Percentiles rank a stretch among this genome's conserved stretches.
phyloP scores from a whole-genome alignment of 2,888 invertebrate genomes.

The Octodonta nipae region DNA sequence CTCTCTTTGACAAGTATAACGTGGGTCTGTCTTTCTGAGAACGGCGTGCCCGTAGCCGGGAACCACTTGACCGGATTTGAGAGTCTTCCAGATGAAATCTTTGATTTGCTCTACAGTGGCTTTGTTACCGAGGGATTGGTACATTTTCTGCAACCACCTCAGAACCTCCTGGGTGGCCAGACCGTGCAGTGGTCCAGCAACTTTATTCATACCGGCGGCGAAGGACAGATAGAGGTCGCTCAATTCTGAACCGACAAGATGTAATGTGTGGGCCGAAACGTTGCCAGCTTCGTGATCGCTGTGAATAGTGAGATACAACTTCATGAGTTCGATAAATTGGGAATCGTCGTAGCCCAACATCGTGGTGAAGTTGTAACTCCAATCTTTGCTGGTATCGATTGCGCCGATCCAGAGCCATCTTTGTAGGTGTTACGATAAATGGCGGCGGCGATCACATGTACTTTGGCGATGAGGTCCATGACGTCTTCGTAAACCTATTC shows the following conservation, averaged over 20 bases:
- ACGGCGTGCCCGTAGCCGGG: slow-evolving; percentile 96
- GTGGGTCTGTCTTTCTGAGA: slow-evolving; percentile 84
- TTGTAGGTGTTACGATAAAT: slow-evolving; percentile 82
- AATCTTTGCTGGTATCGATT: slow-evolving; percentile 80
- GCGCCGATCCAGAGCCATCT: slow-evolving; percentile 79
- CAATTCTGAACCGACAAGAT: slow-evolving; percentile 84
- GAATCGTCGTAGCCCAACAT: slow-evolving; percentile 84
- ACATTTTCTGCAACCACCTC: slow-evolving; percentile 84
- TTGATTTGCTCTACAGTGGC: slow-evolving; percentile 83
- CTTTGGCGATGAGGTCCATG: slow-evolving; percentile 88
- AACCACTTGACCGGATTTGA: slow-evolving; percentile 91
- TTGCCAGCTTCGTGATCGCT: slow-evolving; percentile 95
- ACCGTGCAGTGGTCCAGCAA: slow-evolving; percentile 91
- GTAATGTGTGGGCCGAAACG: slow-evolving; percentile 88
- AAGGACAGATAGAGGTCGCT: slow-evolving; percentile 89
- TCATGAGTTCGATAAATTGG: slow-evolving; percentile 78
- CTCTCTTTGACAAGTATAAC: slow-evolving; percentile 84
- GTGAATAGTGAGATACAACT: slow-evolving; percentile 87
- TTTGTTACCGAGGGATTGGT: slow-evolving; percentile 70
- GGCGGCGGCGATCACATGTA: slow-evolving; percentile 85
- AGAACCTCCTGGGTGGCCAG: slow-evolving; percentile 90
- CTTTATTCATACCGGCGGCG: slow-evolving; percentile 83
- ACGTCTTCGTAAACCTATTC: slow-evolving; percentile 84
- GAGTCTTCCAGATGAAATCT: slow-evolving; percentile 94
- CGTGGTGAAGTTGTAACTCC: slow-evolving; percentile 80